These are phyloP conservation scores for Zosterops borbonicus DNA, from an alignment of 2,113 vertebrate genomes.

Conservation along the genomic window DNA sequence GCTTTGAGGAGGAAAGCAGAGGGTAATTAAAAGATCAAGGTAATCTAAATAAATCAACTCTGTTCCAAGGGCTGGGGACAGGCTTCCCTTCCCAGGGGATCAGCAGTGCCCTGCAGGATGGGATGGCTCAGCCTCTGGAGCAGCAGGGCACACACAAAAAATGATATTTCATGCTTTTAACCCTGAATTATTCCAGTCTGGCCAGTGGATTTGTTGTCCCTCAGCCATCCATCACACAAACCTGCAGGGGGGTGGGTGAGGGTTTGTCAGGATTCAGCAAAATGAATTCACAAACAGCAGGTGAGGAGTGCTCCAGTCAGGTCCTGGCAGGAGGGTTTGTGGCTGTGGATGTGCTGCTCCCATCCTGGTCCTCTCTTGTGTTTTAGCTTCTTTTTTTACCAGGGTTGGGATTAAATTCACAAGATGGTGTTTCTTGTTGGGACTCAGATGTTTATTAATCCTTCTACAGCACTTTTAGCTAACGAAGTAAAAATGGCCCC, in stretches of 20 bases:
- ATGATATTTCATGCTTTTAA: not conserved
- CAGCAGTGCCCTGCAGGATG: slow-evolving; percentile 14
- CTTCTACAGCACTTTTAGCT: too few relatives aligned
- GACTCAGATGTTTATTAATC: too few relatives aligned
- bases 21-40: slow-evolving; percentile 50
- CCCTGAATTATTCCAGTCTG: not conserved
- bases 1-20: slow-evolving; percentile 32
- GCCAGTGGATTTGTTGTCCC: not conserved
- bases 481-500: too few relatives aligned
- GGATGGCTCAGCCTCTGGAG: not conserved
- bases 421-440: not conserved
- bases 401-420: not conserved
- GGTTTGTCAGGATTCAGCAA: slow-evolving; percentile 44
- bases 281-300: slow-evolving; percentile 16
- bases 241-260: slow-evolving; percentile 3
- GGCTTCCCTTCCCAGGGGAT: not conserved
- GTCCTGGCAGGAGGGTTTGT: slow-evolving; percentile 3
- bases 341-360: not conserved
- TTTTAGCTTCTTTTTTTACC: not conserved
- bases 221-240: not conserved
- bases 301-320: not conserved
- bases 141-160: not conserved
- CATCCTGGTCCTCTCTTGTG: not conserved
- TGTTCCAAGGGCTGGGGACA: not conserved
- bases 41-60: slow-evolving; percentile 2